Conservation (phyloP, 2,888 invertebrate genomes). For the Tipula confusa region DNA sequence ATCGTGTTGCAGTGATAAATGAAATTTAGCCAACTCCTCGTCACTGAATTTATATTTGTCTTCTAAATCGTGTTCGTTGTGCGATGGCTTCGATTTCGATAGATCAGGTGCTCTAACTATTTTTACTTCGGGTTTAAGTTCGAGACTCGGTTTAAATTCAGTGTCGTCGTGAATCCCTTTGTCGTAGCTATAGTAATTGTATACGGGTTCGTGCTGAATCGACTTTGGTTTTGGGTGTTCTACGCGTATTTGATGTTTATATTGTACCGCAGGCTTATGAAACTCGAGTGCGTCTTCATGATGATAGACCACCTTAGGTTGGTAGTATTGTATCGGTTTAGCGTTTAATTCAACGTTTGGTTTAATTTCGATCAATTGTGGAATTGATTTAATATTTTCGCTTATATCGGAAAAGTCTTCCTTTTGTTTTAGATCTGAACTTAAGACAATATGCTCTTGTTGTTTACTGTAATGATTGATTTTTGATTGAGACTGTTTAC, state of each 20-base stretch:
- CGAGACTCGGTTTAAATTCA: constrained; percentile 33
- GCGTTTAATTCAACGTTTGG: constrained; percentile 46
- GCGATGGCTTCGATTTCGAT: constrained; percentile 35
- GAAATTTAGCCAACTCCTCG: background rate
- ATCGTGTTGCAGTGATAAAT: background rate
- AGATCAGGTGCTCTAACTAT: constrained; percentile 39
- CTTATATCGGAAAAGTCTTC: constrained; percentile 45
- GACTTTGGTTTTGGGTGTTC: background rate
- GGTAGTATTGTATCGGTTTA: background rate
- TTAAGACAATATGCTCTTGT: constrained; percentile 49
- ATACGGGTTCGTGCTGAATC: constrained; percentile 37
- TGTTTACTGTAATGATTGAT: constrained; percentile 50
- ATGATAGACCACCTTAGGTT: background rate
- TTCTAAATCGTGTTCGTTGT: constrained; percentile 27
- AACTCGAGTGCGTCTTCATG: background rate
- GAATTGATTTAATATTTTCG: constrained; percentile 45
- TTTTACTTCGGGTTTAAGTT: constrained; percentile 35
- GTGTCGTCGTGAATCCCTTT: background rate
- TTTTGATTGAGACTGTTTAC: constrained; percentile 47
- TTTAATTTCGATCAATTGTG: constrained; percentile 46
- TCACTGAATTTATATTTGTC: background rate
- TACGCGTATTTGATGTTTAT: background rate
- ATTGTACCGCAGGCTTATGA: background rate
- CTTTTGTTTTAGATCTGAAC: constrained; percentile 45
- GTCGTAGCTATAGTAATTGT: background rate